Evolutionary conservation across 2,888 invertebrate species (phyloP).

Genomic region (Troilus luridus): DNA sequence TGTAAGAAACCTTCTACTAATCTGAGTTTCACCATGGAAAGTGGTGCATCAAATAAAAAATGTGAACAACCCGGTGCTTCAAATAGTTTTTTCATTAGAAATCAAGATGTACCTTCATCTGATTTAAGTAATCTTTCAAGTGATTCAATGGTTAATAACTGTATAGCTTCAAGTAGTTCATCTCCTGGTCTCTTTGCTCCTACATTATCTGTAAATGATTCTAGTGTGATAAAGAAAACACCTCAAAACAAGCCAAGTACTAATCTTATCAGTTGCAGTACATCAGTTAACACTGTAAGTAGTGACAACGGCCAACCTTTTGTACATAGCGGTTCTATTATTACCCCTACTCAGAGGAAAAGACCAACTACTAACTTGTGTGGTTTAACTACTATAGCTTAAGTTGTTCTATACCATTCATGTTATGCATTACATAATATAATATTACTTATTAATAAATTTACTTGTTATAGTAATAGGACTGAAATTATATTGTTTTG

Average conservation of each 20-base stretch:
- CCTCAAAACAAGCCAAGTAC: background rate
- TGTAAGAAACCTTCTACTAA: background rate
- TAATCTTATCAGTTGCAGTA: background rate
- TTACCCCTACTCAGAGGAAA: background rate
- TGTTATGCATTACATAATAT: background rate
- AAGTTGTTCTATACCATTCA: background rate
- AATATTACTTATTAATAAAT: background rate
- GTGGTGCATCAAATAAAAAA: background rate
- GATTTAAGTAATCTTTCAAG: background rate
- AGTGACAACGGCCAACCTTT: background rate
- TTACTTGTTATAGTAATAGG: background rate
- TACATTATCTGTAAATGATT: background rate
- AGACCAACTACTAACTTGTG: constrained; percentile 29
- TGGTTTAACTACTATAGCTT: background rate
- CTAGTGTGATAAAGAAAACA: background rate
- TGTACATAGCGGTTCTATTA: background rate
- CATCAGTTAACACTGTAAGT: background rate
- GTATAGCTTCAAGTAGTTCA: background rate
- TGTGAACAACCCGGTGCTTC: background rate
- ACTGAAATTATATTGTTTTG: background rate
- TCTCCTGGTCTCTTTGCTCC: background rate
- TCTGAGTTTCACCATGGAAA: background rate
- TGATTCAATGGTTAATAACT: background rate
- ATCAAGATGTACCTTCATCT: background rate
- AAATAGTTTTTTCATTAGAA: background rate